Percentiles rank a stretch among this genome's conserved stretches.
phyloP scores from a whole-genome alignment of 2,888 invertebrate species.

The Clivina fossor region DNA sequence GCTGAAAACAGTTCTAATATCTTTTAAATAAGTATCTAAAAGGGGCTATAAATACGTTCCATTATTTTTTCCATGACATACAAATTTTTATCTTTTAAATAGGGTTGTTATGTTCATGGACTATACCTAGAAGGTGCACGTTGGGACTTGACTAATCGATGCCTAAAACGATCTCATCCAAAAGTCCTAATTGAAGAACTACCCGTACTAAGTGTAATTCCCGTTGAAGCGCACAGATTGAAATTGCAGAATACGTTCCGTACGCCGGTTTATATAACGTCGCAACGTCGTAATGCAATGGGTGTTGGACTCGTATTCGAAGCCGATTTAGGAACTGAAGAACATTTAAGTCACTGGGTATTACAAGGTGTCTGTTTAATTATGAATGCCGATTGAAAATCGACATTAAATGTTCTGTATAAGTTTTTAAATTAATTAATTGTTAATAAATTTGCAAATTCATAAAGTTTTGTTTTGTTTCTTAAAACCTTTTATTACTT shows the following conservation, averaged over 20 bases:
- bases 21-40: too few species aligned
- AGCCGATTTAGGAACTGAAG: conserved; percentile 78
- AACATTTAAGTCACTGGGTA: conserved; percentile 87
- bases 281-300: conserved; percentile 84
- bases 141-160: conserved; percentile 74
- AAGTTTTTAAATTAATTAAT: neutral
- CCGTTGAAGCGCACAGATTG: conserved; percentile 79
- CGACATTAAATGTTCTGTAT: neutral
- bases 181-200: conserved; percentile 83
- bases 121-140: conserved; percentile 85
- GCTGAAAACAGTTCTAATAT: too few species aligned
- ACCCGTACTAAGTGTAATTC: conserved; percentile 82
- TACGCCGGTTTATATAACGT: conserved; percentile 90
- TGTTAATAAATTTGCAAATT: neutral
- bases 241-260: conserved; percentile 85
- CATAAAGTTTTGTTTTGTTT: too few species aligned
- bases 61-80: too few species aligned
- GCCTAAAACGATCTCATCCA: conserved; percentile 73
- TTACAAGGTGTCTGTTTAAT: conserved; percentile 87
- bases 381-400: conserved; percentile 74
- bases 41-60: too few species aligned
- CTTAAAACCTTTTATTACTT: too few species aligned
- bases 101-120: conserved; percentile 80
- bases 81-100: too few species aligned
- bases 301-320: conserved; percentile 90